phyloP scores from a whole-genome alignment of 2,113 vertebrate genomes.

The Girardinichthys multiradiatus region DNA sequence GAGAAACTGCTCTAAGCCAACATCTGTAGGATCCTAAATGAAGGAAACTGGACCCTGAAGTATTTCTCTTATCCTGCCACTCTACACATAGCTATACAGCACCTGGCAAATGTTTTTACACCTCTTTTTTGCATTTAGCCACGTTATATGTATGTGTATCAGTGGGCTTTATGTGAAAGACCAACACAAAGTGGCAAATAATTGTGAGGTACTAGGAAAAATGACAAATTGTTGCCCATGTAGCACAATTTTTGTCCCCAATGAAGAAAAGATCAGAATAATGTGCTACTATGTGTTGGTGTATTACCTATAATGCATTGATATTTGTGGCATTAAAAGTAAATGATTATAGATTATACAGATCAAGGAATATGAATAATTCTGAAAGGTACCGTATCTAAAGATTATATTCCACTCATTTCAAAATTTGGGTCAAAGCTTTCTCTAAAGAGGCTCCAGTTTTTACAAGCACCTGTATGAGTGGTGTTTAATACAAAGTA shows the following conservation, averaged over 20 bases:
- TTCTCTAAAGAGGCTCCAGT: neutral
- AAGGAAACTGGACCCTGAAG: slow-evolving; percentile 31
- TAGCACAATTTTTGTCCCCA: too few species aligned
- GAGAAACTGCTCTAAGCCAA: slow-evolving; percentile 27
- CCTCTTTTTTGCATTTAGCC: too few species aligned
- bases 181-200: too few species aligned
- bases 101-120: neutral
- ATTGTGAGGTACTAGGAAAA: too few species aligned
- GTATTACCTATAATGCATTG: too few species aligned
- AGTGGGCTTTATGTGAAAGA: too few species aligned
- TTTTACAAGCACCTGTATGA: slow-evolving; percentile 11
- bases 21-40: slow-evolving; percentile 31
- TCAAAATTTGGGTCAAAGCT: neutral
- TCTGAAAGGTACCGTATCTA: neutral
- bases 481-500: slow-evolving; percentile 29
- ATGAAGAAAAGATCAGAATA: too few species aligned
- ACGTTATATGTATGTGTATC: too few species aligned
- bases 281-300: too few species aligned
- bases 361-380: too few species aligned
- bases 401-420: neutral
- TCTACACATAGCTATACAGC: neutral
- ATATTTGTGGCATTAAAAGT: neutral
- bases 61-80: neutral
- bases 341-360: neutral
- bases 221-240: too few species aligned